phyloP scores from a whole-genome alignment of 2,113 vertebrate species.

The Clarias batrachus region DNA sequence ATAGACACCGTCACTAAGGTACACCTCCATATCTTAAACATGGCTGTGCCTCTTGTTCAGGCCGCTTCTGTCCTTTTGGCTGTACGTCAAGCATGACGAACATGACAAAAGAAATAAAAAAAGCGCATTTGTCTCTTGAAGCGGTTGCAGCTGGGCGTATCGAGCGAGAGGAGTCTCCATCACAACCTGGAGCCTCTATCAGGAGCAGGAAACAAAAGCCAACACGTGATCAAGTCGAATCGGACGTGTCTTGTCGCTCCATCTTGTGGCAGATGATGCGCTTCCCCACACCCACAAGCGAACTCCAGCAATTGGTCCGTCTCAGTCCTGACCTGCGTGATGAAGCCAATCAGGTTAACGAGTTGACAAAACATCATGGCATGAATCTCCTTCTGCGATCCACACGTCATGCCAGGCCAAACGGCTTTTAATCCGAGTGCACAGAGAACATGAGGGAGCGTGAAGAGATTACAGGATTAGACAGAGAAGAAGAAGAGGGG shows the following conservation, averaged over 20 bases:
- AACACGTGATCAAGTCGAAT: not conserved
- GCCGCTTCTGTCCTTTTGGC: not conserved
- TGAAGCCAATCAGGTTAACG: constrained; percentile 54
- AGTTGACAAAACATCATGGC: constrained; percentile 50
- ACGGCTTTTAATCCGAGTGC: not conserved
- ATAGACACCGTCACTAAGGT: too few relatives aligned
- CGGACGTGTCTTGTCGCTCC: not conserved
- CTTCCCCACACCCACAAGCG: constrained; percentile 37
- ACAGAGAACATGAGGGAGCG: not conserved
- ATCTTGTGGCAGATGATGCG: not conserved
- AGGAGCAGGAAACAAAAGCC: constrained; percentile 1
- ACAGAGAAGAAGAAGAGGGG: not conserved
- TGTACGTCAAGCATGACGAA: not conserved
- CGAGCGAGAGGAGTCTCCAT: not conserved
- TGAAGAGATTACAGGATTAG: not conserved
- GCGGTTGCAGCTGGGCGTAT: not conserved
- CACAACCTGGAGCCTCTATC: constrained; percentile 4
- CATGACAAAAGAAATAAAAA: not conserved
- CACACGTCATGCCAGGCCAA: constrained; percentile 14
- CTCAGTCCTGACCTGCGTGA: constrained; percentile 31
- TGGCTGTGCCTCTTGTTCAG: not conserved
- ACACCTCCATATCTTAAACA: not conserved
- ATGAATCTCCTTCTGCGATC: constrained; percentile 25
- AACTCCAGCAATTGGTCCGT: constrained; percentile 48
- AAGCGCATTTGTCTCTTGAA: not conserved